Evolutionary conservation across 2,888 invertebrate species (phyloP), one percentile per base, ranked within the genome.

Genomic region (Aelia acuminata): DNA sequence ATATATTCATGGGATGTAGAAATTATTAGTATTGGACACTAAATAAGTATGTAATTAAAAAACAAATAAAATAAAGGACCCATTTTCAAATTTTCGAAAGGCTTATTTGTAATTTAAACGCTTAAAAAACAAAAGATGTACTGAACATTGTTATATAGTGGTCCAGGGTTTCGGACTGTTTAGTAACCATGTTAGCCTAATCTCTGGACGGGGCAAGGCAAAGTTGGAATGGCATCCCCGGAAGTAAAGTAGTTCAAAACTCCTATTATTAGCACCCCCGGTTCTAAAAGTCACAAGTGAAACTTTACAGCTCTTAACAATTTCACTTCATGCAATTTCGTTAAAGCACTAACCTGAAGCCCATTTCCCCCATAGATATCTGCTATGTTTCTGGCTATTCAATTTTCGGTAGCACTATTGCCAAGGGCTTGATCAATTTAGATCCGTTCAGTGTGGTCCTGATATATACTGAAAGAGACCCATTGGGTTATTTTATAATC

Each of bases 171-270:
- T 35, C 0, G 63, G n/a, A 15, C 35, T 31, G 20, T 31, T 70
- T 70, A 70, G 31, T 18, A 18, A 18, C 63, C 5, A 70, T 35
- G 63, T 70, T 70, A 31, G 31, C 26, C 18, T 70, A 70, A 70
- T 35, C 63, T 20, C 35, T 70, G 13, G 35, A 70, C 15, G 18
- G 63, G 35, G 35, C 22, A 70, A 70, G 57, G 63, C 31, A 35
- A 70, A 70, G 63, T 70, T 70, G 26, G 63, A 70, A 70, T 70
- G 35, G 63, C 18, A 70, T 70, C 63, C 18, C 63, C 35, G 63
- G 63, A 70, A 70, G 63, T 31, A 70, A 70, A 70, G 63, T 70
- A 70, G 63, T 70, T 70, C 35, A 70, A 70, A 70, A 70, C 63
- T 70, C 31, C 63, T 70, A 70, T 70, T 70, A 70, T 70, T 70